Percentiles rank a stretch among this genome's conserved stretches.
These are phyloP conservation scores for Triops cancriformis DNA, from an alignment of 1,140 invertebrate genomes.

Conservation along the genomic window DNA sequence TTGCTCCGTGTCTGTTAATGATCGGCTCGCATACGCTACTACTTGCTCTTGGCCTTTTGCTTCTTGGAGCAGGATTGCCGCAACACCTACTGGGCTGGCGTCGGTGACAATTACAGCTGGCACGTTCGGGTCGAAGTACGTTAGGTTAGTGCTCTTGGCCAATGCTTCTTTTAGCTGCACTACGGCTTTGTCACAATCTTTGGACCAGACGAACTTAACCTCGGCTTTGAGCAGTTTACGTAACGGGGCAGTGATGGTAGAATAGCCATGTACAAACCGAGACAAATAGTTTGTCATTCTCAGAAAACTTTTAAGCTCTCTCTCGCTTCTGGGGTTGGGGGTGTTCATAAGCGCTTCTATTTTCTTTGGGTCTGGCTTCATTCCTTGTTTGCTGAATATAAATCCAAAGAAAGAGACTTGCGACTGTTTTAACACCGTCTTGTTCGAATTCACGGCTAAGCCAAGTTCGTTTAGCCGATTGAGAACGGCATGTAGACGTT, in stretches of 20 bases:
- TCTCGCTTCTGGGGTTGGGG: constrained; percentile 34
- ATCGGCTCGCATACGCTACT: constrained; percentile 36
- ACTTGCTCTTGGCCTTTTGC: constrained; percentile 22
- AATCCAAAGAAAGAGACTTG: constrained; percentile 32
- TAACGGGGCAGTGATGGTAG: constrained; percentile 37
- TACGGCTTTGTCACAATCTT: constrained; percentile 36
- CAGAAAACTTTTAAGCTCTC: constrained; percentile 37
- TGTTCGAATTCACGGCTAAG: constrained; percentile 31
- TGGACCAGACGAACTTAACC: constrained; percentile 34
- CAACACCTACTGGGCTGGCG: constrained; percentile 38
- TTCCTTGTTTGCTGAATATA: constrained; percentile 31
- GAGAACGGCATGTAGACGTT: constrained; percentile 27
- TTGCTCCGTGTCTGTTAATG: constrained; percentile 32
- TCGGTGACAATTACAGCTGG: constrained; percentile 37
- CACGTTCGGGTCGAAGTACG: constrained; percentile 35
- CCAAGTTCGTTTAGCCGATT: constrained; percentile 26
- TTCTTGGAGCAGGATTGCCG: constrained; percentile 35
- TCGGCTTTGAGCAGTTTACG: constrained; percentile 38
- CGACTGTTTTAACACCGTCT: constrained; percentile 30
- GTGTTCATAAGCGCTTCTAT: constrained; percentile 38
- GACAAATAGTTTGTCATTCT: constrained; percentile 40
- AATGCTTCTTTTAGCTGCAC: constrained; percentile 32
- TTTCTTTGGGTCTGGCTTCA: constrained; percentile 37
- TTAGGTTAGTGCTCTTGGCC: neutral
- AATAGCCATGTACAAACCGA: constrained; percentile 38